Evolutionary conservation across 2,888 invertebrate species (phyloP), one percentile per base, ranked within the genome.

Genomic region (Pediacus dermestoides): DNA sequence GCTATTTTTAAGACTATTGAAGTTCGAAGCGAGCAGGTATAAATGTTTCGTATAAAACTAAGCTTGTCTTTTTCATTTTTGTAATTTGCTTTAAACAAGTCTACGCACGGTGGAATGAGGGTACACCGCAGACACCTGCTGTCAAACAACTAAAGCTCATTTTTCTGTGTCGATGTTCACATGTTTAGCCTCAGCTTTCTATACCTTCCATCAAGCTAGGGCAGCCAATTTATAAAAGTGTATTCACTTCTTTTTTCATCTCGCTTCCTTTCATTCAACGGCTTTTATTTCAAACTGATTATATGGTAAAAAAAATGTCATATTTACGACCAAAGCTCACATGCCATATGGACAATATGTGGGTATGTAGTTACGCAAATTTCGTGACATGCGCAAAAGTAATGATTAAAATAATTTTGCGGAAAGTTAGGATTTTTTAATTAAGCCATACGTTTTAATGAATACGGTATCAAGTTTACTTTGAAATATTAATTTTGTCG

Each of bases 331-430:
- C n/a, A n/a, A n/a, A n/a, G n/a, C n/a, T n/a, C n/a, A n/a, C n/a
- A n/a, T n/a, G n/a, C n/a, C n/a, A n/a, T n/a, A n/a, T n/a, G n/a
- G n/a, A n/a, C n/a, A n/a, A n/a, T n/a, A n/a, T n/a, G n/a, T n/a
- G n/a, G n/a, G n/a, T n/a, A n/a, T n/a, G n/a, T n/a, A n/a, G n/a
- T n/a, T 28, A 28, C 4, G 50, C 48, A 53, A 44, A 48, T 42
- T 43, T 40, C 34, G 34, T 43, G 48, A 45, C 64, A 64, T 63
- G 64, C 64, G 64, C 64, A 60, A 63, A 60, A 62, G 54, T 64
- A 63, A 63, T 54, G 64, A 64, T 64, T 60, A 53, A 57, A 54
- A 48, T 51, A 35, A 42, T 40, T 44, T 39, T 46, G 34, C 33
- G 14, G 12, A 28, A 28, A 28, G 28, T 28, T 28, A 28, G 28